These are phyloP conservation scores for Drosophila hydei DNA, from an alignment of 1,140 invertebrate species.

Conservation along the genomic window DNA sequence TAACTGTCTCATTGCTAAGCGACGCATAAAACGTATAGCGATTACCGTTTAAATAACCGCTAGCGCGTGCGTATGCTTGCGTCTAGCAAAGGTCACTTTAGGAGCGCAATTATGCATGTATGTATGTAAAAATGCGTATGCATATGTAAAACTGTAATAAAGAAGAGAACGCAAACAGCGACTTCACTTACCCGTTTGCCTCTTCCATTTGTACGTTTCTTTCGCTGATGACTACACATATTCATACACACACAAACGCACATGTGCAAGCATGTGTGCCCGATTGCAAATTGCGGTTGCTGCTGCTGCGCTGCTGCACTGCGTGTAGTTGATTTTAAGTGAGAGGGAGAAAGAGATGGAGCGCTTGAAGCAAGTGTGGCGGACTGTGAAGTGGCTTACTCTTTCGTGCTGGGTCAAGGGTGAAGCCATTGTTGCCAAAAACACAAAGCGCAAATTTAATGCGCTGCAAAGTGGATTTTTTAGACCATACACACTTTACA, in stretches of 20 bases:
- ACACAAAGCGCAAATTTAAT: slow-evolving; percentile 48
- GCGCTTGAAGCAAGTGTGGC: slow-evolving; percentile 8
- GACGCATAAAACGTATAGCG: background rate
- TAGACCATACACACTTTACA: slow-evolving; percentile 25
- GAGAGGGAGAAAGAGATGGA: background rate
- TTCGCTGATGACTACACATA: background rate
- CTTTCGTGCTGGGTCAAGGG: slow-evolving; percentile 37
- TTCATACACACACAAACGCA: background rate
- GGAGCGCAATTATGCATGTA: background rate
- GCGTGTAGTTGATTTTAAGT: slow-evolving; percentile 49
- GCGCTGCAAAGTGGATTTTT: slow-evolving; percentile 66
- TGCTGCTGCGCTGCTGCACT: slow-evolving; percentile 5
- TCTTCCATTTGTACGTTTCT: background rate
- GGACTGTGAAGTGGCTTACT: slow-evolving; percentile 48
- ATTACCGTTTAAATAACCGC: slow-evolving; percentile 3
- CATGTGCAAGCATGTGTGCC: background rate
- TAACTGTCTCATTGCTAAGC: background rate
- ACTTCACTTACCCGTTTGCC: slow-evolving; percentile 2
- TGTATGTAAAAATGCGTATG: background rate
- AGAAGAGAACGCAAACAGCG: background rate
- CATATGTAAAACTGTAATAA: slow-evolving; percentile 1
- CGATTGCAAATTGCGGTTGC: slow-evolving; percentile 4
- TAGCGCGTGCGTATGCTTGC: background rate
- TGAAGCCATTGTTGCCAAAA: slow-evolving; percentile 51
- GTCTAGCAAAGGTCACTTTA: background rate